phyloP scores from a whole-genome alignment of 2,113 vertebrate species.

The Danionella cerebrum region DNA sequence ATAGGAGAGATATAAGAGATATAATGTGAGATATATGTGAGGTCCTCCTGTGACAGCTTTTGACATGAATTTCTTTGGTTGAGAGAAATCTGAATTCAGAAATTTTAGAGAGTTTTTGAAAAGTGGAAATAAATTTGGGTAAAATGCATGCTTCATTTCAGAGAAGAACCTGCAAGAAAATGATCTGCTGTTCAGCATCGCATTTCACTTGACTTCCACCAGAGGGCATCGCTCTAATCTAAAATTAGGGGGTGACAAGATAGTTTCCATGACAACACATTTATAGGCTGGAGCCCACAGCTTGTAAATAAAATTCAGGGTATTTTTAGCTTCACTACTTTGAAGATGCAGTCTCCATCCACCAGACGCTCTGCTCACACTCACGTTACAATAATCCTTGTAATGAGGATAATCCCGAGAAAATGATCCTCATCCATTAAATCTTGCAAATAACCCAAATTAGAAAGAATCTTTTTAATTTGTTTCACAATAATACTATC shows the following conservation, averaged over 20 bases:
- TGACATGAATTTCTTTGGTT: no score
- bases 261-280: conserved; percentile 68
- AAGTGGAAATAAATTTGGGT: no score
- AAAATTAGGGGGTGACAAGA: conserved; percentile 53
- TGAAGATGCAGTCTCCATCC: conserved; percentile 36
- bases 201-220: conserved; percentile 1
- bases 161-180: not conserved
- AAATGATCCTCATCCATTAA: not conserved
- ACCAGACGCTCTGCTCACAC: conserved; percentile 16
- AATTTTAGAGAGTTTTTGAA: no score
- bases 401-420: conserved; percentile 1
- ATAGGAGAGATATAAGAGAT: no score
- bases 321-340: conserved; percentile 58
- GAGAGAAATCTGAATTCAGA: no score
- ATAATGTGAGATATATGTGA: no score
- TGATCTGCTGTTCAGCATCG: not conserved
- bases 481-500: no score
- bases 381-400: not conserved
- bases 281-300: conserved; percentile 41
- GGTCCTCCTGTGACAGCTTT: no score
- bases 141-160: no score
- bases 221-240: conserved; percentile 38
- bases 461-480: no score
- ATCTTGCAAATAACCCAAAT: not conserved
- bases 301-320: conserved; percentile 64